A percentile compares a stretch with the other conserved stretches of the same genome.
These are phyloP conservation scores for Calephelis nemesis DNA, from an alignment of 1,140 invertebrate genomes.

Conservation along the genomic window DNA sequence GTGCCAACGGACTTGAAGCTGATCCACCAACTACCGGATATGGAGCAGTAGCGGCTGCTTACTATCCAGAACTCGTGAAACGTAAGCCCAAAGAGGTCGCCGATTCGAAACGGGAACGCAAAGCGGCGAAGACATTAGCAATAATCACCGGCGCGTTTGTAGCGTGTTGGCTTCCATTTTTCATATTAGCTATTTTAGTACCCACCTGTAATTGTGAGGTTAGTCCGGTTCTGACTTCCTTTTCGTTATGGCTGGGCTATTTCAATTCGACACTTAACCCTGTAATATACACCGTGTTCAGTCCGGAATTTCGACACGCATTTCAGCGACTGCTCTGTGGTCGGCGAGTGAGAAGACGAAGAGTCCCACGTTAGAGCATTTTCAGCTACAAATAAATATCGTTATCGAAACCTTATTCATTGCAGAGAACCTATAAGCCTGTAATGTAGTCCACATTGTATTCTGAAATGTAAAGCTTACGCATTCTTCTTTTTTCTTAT, in stretches of 20 bases:
- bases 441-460: too few relatives aligned
- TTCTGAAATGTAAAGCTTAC: too few relatives aligned
- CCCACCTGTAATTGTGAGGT: slow-evolving; percentile 84
- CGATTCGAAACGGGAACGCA: slow-evolving; percentile 91
- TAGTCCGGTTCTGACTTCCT: slow-evolving; percentile 82
- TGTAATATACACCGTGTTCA: slow-evolving; percentile 93
- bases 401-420: not conserved
- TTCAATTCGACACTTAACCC: slow-evolving; percentile 95
- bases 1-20: slow-evolving; percentile 84
- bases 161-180: slow-evolving; percentile 94
- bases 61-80: slow-evolving; percentile 72
- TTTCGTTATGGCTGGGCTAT: slow-evolving; percentile 91
- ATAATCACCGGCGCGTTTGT: slow-evolving; percentile 95
- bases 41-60: slow-evolving; percentile 75
- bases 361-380: slow-evolving; percentile 56
- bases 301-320: slow-evolving; percentile 92
- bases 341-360: slow-evolving; percentile 74
- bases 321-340: slow-evolving; percentile 91
- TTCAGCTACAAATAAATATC: not conserved
- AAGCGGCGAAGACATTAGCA: slow-evolving; percentile 94
- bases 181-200: slow-evolving; percentile 91
- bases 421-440: too few relatives aligned
- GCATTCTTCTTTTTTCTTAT: too few relatives aligned
- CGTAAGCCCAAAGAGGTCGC: slow-evolving; percentile 84
- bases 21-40: slow-evolving; percentile 83